These are phyloP conservation scores for Elymnias hypermnestra DNA, from an alignment of 1,140 invertebrate species.

Conservation along the genomic window DNA sequence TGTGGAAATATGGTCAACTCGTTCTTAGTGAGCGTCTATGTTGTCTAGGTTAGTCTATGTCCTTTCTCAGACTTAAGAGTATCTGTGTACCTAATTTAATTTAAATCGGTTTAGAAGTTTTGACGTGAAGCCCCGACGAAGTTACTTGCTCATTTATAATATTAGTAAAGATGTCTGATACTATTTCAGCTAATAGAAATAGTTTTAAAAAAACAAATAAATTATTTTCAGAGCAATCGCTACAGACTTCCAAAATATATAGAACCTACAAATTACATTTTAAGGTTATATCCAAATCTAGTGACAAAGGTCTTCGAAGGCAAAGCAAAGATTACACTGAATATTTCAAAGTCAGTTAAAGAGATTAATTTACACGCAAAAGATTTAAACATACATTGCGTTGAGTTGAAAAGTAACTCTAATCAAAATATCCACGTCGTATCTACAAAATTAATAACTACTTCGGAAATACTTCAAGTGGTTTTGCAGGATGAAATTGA, in stretches of 20 bases:
- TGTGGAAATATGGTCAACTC: too few relatives aligned
- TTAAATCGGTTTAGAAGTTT: too few relatives aligned
- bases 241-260: constrained; percentile 52
- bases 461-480: constrained; percentile 42
- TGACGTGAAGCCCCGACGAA: too few relatives aligned
- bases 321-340: constrained; percentile 35
- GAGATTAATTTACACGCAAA: constrained; percentile 47
- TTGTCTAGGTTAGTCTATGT: too few relatives aligned
- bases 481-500: constrained; percentile 27
- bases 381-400: constrained; percentile 34
- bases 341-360: constrained; percentile 33
- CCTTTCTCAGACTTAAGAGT: too few relatives aligned
- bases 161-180: background rate
- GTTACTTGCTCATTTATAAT: background rate
- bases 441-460: constrained; percentile 12
- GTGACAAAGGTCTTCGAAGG: constrained; percentile 48
- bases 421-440: constrained; percentile 24
- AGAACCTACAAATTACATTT: constrained; percentile 48
- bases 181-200: background rate
- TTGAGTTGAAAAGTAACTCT: constrained; percentile 23
- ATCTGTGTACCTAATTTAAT: too few relatives aligned
- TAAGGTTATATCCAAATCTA: constrained; percentile 44
- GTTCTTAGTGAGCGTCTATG: too few relatives aligned
- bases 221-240: constrained; percentile 33
- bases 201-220: background rate